A percentile compares a stretch with the other conserved stretches of the same genome.
phyloP scores from a whole-genome alignment of 2,888 invertebrate species.

The Caradrina kadenii region DNA sequence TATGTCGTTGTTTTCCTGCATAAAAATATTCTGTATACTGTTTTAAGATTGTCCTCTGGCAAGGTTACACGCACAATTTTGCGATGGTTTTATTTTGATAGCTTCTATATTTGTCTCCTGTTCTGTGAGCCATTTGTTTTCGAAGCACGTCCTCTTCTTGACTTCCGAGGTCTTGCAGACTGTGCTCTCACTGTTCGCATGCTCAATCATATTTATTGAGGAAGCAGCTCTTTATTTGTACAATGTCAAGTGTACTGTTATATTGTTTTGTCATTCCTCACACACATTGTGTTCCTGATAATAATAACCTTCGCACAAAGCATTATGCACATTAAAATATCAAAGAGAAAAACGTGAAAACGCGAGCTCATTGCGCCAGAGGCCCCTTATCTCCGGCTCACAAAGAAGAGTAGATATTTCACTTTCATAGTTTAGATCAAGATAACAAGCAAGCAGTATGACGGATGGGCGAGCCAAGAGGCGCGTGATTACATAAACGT shows the following conservation, averaged over 20 bases:
- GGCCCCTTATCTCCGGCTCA: constrained; percentile 74
- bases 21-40: constrained; percentile 8
- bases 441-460: constrained; percentile 81
- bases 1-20: constrained; percentile 42
- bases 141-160: constrained; percentile 57
- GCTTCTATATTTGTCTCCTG: constrained; percentile 59
- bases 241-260: constrained; percentile 63
- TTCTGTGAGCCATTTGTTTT: constrained; percentile 57
- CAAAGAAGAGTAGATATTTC: constrained; percentile 77
- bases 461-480: constrained; percentile 82
- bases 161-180: constrained; percentile 66
- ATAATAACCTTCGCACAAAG: constrained; percentile 45
- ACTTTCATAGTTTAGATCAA: constrained; percentile 83
- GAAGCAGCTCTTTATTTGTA: constrained; percentile 71
- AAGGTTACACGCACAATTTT: constrained; percentile 38
- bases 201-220: constrained; percentile 74
- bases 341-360: constrained; percentile 64
- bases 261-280: constrained; percentile 40
- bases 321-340: constrained; percentile 55
- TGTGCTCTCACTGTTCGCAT: constrained; percentile 67
- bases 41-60: constrained; percentile 28
- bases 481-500: constrained; percentile 84
- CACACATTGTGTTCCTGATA: constrained; percentile 49
- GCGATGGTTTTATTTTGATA: constrained; percentile 33
- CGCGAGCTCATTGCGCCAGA: constrained; percentile 52